A percentile compares a stretch with the other conserved stretches of the same genome.
phyloP scores from a whole-genome alignment of 2,113 vertebrate genomes.

The Dasypus novemcinctus region DNA sequence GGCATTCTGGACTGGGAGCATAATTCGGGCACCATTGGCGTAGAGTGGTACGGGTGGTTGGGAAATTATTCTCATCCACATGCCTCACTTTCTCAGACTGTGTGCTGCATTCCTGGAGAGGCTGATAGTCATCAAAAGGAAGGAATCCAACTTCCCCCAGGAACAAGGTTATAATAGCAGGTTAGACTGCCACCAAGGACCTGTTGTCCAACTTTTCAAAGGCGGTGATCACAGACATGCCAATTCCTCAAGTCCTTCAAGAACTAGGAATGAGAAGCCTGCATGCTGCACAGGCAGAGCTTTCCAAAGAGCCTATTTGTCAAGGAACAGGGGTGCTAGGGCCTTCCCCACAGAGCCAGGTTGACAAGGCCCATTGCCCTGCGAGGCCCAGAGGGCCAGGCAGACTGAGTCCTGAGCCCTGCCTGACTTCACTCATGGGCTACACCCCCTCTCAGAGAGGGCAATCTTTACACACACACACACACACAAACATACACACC shows the following conservation, averaged over 20 bases:
- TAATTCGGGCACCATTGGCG: no score
- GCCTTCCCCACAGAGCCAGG: neutral
- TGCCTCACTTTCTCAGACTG: neutral
- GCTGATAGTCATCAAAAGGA: neutral
- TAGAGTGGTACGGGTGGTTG: fast-evolving
- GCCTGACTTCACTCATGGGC: neutral
- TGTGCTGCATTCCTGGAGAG: neutral
- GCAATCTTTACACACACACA: neutral
- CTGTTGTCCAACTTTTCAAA: slow-evolving; percentile 15
- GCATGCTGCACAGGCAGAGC: neutral
- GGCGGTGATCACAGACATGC: neutral
- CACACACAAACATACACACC: neutral
- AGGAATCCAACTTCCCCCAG: neutral
- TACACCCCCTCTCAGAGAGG: neutral
- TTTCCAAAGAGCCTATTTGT: neutral
- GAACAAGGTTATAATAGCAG: neutral
- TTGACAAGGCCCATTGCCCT: fast-evolving
- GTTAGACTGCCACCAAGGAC: neutral
- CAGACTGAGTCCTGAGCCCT: no score
- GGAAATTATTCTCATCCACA: neutral
- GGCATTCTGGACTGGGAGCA: neutral
- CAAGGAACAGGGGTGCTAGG: neutral
- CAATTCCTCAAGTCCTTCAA: neutral
- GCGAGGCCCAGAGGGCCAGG: neutral
- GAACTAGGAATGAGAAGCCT: neutral